A percentile compares a stretch with the other conserved stretches of the same genome.
phyloP scores from a whole-genome alignment of 1,140 invertebrate species.

The Zaprionus nigranus region DNA sequence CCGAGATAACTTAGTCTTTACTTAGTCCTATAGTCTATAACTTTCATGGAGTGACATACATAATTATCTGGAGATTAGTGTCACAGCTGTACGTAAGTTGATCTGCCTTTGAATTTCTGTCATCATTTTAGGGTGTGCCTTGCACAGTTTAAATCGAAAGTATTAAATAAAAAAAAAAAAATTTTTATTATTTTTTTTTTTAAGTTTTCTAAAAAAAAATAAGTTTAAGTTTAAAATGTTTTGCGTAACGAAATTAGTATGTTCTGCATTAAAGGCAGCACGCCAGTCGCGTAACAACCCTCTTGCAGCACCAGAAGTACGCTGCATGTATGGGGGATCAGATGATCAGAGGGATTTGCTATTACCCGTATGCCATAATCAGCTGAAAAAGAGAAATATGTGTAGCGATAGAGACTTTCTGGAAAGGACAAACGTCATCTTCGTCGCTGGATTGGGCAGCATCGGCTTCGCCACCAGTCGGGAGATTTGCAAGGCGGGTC shows the following conservation, averaged over 20 bases:
- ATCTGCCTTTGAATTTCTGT: too few relatives aligned
- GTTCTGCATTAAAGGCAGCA: neutral
- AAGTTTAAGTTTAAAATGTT: neutral
- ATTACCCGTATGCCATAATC: neutral
- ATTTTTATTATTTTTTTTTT: too few relatives aligned
- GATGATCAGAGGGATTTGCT: neutral
- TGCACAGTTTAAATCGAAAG: too few relatives aligned
- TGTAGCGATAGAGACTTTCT: slow-evolving; percentile 26
- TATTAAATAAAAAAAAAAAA: too few relatives aligned
- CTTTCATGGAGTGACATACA: too few relatives aligned
- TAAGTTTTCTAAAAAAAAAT: too few relatives aligned
- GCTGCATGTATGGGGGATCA: neutral
- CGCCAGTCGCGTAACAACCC: neutral
- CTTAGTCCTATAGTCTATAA: too few relatives aligned
- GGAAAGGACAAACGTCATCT: slow-evolving; percentile 75
- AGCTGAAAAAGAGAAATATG: neutral
- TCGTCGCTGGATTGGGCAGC: slow-evolving; percentile 73
- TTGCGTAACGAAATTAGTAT: neutral
- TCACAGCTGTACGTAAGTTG: too few relatives aligned
- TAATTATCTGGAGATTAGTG: too few relatives aligned
- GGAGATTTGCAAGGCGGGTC: slow-evolving; percentile 57
- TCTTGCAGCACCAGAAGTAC: neutral
- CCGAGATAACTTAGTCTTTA: too few relatives aligned
- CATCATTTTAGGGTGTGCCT: too few relatives aligned
- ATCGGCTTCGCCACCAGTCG: slow-evolving; percentile 72